Conservation (phyloP, 30 jellyfish, hydroid and myxozoan species). For the Cassiopea xamachana region DNA sequence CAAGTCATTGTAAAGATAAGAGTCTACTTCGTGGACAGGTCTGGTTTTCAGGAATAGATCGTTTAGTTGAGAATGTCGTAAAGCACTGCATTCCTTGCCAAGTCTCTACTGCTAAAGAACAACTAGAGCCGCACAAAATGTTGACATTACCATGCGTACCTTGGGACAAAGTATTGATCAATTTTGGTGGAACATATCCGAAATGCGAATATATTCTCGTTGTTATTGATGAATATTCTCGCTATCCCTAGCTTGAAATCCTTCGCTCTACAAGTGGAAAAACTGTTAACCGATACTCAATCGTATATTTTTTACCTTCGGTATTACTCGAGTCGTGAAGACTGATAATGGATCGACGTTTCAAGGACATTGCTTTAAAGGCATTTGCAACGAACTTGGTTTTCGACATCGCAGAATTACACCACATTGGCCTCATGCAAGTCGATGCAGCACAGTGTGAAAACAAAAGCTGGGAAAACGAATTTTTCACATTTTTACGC, state of each 20-base stretch:
- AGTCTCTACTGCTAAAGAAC: constrained; percentile 33
- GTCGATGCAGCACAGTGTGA: constrained; percentile 37
- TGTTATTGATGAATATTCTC: constrained; percentile 43
- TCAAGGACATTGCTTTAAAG: constrained; percentile 17
- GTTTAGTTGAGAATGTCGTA: constrained; percentile 5
- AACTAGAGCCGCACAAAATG: constrained; percentile 32
- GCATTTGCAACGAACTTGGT: constrained; percentile 17
- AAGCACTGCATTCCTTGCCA: constrained; percentile 69
- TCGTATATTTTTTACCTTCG: constrained; percentile 59
- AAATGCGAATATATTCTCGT: constrained; percentile 56
- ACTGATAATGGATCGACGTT: constrained; percentile 72
- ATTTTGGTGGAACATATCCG: constrained; percentile 76
- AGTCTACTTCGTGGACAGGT: constrained; percentile 55
- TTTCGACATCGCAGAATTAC: constrained; percentile 20
- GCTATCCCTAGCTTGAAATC: constrained; percentile 73
- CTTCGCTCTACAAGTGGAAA: constrained; percentile 66
- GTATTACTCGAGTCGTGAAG: constrained; percentile 50
- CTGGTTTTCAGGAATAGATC: constrained; percentile 65
- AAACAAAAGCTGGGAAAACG: constrained; percentile 15
- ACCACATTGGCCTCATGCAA: constrained; percentile 71
- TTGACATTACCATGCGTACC: constrained; percentile 24
- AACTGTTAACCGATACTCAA: constrained; percentile 46
- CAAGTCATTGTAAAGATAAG: constrained; percentile 70
- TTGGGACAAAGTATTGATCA: constrained; percentile 69
- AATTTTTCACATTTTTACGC: constrained; percentile 3